These are phyloP conservation scores for Leptosomus discolor DNA, from an alignment of 2,113 vertebrate species.

Conservation along the genomic window DNA sequence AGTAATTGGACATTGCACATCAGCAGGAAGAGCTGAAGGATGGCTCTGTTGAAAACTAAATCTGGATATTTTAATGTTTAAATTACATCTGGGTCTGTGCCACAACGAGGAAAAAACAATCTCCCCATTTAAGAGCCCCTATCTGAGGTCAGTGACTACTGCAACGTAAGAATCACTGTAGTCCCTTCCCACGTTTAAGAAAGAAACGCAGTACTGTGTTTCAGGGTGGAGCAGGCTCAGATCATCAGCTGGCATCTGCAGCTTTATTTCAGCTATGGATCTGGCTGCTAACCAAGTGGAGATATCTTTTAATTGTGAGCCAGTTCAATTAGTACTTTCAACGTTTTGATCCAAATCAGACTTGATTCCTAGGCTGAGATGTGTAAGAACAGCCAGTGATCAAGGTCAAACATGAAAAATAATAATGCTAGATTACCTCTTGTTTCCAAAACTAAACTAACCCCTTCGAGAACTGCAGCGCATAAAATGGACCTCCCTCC, in stretches of 20 bases:
- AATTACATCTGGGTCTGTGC: neutral
- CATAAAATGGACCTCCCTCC: neutral
- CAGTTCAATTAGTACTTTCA: neutral
- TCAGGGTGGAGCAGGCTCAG: neutral
- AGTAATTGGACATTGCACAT: neutral
- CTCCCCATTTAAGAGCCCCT: neutral
- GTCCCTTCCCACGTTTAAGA: neutral
- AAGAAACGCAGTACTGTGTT: neutral
- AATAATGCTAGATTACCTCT: neutral
- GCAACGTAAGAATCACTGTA: neutral
- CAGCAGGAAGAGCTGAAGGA: neutral
- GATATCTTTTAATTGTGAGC: slow-evolving; percentile 5
- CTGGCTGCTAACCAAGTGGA: neutral
- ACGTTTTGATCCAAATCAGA: neutral
- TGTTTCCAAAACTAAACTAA: neutral
- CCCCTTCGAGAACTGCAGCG: neutral
- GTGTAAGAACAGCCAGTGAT: neutral
- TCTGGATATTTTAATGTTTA: neutral
- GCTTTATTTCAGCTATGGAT: neutral
- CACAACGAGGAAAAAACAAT: neutral
- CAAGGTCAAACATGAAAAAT: neutral
- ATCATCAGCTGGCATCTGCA: neutral
- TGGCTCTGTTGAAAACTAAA: neutral
- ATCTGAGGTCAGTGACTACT: neutral
- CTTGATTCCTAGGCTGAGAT: neutral